Evolutionary conservation across 2,113 vertebrate species (phyloP).

Genomic region (Neogale vison): DNA sequence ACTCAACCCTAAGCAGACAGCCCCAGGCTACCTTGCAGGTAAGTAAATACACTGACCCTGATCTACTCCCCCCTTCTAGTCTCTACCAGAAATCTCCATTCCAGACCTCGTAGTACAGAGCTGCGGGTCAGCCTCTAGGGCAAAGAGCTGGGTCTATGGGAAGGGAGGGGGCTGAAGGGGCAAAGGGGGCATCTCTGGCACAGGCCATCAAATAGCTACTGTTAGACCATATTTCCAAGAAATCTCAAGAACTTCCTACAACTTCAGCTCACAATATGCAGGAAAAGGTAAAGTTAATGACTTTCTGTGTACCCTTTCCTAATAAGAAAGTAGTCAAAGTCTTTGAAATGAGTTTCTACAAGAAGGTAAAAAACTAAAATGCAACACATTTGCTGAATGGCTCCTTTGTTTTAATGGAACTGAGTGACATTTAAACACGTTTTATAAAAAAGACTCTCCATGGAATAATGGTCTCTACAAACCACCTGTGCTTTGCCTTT

Average conservation of each 20-base stretch:
- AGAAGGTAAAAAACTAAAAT: conserved; percentile 1
- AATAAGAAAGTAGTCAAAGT: background rate
- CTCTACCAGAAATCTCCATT: background rate
- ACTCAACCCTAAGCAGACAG: background rate
- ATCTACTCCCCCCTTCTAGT: background rate
- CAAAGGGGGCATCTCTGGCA: background rate
- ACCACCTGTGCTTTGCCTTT: conserved; percentile 36
- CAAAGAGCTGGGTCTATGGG: background rate
- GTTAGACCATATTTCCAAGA: background rate
- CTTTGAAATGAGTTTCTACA: background rate
- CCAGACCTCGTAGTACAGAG: background rate
- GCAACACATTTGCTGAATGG: background rate
- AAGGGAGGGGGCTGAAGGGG: background rate
- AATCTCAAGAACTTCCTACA: background rate
- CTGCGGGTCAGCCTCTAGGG: background rate
- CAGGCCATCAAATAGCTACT: background rate
- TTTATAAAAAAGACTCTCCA: background rate
- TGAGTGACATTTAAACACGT: background rate
- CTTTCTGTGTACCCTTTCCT: background rate
- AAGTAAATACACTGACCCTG: background rate
- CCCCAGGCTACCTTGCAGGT: background rate
- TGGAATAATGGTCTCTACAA: background rate
- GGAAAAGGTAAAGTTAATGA: background rate
- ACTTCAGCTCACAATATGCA: background rate
- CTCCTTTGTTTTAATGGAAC: conserved; percentile 26